Base-by-base conservation (phyloP, 2,888 invertebrate genomes). In the Ferdinandea cuprea region DNA sequence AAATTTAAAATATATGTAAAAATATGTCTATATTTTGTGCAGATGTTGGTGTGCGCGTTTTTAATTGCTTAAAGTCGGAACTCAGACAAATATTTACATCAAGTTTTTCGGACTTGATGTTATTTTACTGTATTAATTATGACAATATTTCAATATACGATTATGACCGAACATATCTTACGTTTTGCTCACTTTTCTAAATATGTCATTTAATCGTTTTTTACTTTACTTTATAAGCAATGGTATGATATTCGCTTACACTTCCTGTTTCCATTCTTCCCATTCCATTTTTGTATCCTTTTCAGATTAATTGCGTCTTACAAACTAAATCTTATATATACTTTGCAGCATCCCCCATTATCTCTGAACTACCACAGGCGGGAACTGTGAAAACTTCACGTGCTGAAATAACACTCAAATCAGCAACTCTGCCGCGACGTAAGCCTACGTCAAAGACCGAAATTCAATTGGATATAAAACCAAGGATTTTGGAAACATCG, bases 371-470 rank as follows among this genome's bases (percentile, higher is more conserved):
- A 50, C 46, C 68, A 1, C 69, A 46, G 0, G 69, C 86, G 0
- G 87, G 88, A 17, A 87, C 89, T 2, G 88, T 91, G 37, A 93
- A 94, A 89, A 93, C 93, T 2, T 93, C 94, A 13, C 93, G 93
- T 21, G 93, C 94, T 86, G 94, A 94, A 86, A 94, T 94, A 66
- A 93, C 93, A 0, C 89, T 94, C 28, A 94, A 94, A 88, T 94
- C 94, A 73, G 94, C 94, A 0, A 94, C 94, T 0, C 89, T 94
- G 81, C 94, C 94, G 3, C 91, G 94, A 85, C 91, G 94, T 30
- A 94, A 94, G 87, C 93, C 93, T 0, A 93, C 93, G 3, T 92
- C 93, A 50, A 94, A 93, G 89, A 93, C 94, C 0, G 93, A 94
- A 89, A 93, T 94, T 58, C 92, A 93, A 86, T 88, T 94, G 83